Evolutionary conservation across 1,140 invertebrate species (phyloP).

Genomic region (Lordiphosa collinella): DNA sequence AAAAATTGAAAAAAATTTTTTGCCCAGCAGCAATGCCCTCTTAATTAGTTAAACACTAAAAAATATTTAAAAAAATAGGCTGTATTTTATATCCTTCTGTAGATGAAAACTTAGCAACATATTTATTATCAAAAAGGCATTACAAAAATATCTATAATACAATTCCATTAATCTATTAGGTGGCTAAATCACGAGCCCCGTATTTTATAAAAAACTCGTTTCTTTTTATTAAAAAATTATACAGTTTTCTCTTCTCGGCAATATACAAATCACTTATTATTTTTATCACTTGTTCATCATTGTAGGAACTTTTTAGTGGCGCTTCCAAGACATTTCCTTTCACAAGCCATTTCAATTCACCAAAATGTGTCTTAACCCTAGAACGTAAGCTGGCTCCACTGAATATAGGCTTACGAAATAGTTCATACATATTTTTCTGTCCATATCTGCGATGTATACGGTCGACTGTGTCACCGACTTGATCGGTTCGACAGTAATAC

Average conservation of each 20-base stretch:
- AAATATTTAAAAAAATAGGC: no score
- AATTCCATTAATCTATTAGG: no score
- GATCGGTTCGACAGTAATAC: slow-evolving; percentile 31
- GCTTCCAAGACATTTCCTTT: slow-evolving; percentile 59
- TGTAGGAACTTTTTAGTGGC: slow-evolving; percentile 31
- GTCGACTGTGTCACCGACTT: slow-evolving; percentile 36
- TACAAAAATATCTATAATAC: no score
- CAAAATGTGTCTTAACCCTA: slow-evolving; percentile 46
- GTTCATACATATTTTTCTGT: slow-evolving; percentile 52
- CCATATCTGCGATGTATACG: slow-evolving; percentile 52
- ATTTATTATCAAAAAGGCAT: no score
- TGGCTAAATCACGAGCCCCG: not conserved
- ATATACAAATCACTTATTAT: slow-evolving; percentile 31
- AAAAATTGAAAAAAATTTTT: no score
- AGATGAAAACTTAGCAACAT: no score
- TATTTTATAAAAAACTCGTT: not conserved
- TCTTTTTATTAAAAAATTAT: slow-evolving; percentile 14
- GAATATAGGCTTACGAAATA: slow-evolving; percentile 50
- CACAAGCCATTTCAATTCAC: slow-evolving; percentile 37
- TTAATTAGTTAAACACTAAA: no score
- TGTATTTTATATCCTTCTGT: no score
- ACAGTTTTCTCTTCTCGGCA: slow-evolving; percentile 33
- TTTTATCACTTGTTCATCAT: slow-evolving; percentile 43
- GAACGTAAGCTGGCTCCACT: slow-evolving; percentile 34
- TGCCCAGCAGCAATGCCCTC: no score